Evolutionary conservation across 2,888 invertebrate species (phyloP), one percentile per base, ranked within the genome.

Genomic region (Tridacna crocea): DNA sequence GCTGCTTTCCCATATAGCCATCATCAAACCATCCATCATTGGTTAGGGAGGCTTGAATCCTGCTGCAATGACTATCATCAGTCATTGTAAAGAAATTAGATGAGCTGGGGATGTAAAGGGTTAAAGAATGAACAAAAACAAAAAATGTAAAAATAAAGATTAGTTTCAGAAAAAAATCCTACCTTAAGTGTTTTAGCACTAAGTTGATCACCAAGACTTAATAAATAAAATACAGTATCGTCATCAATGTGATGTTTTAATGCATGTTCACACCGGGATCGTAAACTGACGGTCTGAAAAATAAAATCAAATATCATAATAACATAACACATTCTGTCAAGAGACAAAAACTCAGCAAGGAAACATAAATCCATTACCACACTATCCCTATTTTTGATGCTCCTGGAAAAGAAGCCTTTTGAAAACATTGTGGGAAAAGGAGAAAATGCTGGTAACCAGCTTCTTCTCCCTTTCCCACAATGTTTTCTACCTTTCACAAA

Each of bases 191-290:
- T 93, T 83, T 94, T 94, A 22, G 96, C 96, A 93, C 96, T 96
- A 91, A 96, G 96, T 88, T 96, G 96, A 94, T 96, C 96, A 4
- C 96, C 96, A 91, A 96, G 95, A 86, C 96, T 96, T 72, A 96
- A 94, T 73, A 96, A 95, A 92, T 96, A 96, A 70, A 96, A 94
- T 0, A 96, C 96, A 6, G 96, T 96, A 77, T 96, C 96, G 79
- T 96, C 95, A 92, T 96, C 96, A 77, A 96, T 95, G 90, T 96
- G 95, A 12, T 95, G 93, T 87, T 96, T 95, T 55, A 96, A 93
- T 15, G 95, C 95, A 85, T 95, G 95, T 93, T 96, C 96, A 93
- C 96, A 96, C 27, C 96, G 94, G 85, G 95, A 95, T 92, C 96
- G 96, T 78, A 96, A 93, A 66, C 96, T 95, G 91, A 96, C 96